Evolutionary conservation across 2,797 vertebrate genomes (phyloP).

Genomic region (Sphaeramia orbicularis): DNA sequence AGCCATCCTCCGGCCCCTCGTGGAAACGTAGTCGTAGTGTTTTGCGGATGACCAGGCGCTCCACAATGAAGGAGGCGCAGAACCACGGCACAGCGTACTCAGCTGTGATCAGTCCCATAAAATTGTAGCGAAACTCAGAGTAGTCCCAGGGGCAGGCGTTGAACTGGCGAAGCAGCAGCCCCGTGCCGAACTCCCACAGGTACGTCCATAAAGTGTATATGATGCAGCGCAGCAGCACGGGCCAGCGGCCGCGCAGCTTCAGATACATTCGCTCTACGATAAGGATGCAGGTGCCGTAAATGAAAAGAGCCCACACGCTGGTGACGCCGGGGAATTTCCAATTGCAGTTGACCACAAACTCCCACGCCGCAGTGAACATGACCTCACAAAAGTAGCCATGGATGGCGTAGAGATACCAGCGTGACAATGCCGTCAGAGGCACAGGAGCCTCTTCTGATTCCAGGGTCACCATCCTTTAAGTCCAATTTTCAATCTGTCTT

Average conservation of each 20-base stretch:
- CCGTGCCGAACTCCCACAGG: slow-evolving; percentile 97
- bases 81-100: slow-evolving; percentile 98
- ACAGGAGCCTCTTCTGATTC: slow-evolving; percentile 80
- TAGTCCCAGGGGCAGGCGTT: slow-evolving; percentile 99
- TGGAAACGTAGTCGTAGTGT: slow-evolving; percentile 94
- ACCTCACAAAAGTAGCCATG: slow-evolving; percentile 99
- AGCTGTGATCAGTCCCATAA: slow-evolving; percentile 98
- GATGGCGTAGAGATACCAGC: slow-evolving; percentile 99
- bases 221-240: slow-evolving; percentile 92
- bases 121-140: slow-evolving; percentile 97
- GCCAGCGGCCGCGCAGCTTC: slow-evolving; percentile 88
- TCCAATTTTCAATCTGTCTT: background rate
- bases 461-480: slow-evolving; percentile 76
- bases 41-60: slow-evolving; percentile 95
- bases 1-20: slow-evolving; percentile 85
- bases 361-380: slow-evolving; percentile 99
- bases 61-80: slow-evolving; percentile 94
- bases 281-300: slow-evolving; percentile 98
- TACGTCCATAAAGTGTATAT: slow-evolving; percentile 99
- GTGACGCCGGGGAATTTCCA: slow-evolving; percentile 99
- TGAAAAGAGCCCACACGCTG: slow-evolving; percentile 98
- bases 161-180: slow-evolving; percentile 94
- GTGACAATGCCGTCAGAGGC: slow-evolving; percentile 92
- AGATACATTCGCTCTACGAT: slow-evolving; percentile 97
- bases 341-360: slow-evolving; percentile 95